Evolutionary conservation across 2,888 invertebrate genomes (phyloP).

Genomic region (Listrodromus nycthemerus): DNA sequence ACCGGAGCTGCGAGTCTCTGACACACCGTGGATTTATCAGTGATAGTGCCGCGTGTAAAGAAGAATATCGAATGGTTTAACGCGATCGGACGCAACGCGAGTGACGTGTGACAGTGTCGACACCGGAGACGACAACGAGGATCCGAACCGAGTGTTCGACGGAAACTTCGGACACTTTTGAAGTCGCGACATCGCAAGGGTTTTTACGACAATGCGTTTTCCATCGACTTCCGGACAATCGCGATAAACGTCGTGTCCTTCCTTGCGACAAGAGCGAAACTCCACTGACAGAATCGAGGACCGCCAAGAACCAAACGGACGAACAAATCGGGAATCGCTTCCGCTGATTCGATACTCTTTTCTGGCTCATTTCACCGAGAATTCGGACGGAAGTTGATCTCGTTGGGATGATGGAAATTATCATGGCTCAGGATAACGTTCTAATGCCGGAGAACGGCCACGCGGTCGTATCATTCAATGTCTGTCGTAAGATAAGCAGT

Average conservation of each 20-base stretch:
- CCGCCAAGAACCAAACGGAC: neutral
- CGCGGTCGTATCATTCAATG: conserved; percentile 69
- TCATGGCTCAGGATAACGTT: conserved; percentile 70
- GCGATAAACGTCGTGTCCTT: neutral
- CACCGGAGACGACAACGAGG: conserved; percentile 30
- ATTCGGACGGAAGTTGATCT: conserved; percentile 13
- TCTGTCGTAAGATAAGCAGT: conserved; percentile 73
- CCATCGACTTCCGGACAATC: neutral
- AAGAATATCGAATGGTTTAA: conserved; percentile 41
- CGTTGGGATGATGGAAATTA: conserved; percentile 60
- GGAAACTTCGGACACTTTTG: neutral
- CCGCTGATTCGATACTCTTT: conserved; percentile 8
- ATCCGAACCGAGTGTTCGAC: conserved; percentile 11
- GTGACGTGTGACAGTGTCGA: conserved; percentile 56
- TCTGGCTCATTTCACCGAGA: neutral
- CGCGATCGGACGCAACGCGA: conserved; percentile 45
- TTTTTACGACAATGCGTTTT: neutral
- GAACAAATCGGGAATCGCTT: conserved; percentile 1
- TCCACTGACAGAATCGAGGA: conserved; percentile 10
- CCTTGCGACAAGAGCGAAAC: neutral
- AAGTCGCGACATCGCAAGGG: neutral
- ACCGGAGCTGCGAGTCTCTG: conserved; percentile 25
- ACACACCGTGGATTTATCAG: conserved; percentile 63
- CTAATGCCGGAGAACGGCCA: conserved; percentile 72
- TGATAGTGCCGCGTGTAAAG: conserved; percentile 45